Evolutionary conservation across 1,140 invertebrate species (phyloP).

Genomic region (Chelonus insularis): DNA sequence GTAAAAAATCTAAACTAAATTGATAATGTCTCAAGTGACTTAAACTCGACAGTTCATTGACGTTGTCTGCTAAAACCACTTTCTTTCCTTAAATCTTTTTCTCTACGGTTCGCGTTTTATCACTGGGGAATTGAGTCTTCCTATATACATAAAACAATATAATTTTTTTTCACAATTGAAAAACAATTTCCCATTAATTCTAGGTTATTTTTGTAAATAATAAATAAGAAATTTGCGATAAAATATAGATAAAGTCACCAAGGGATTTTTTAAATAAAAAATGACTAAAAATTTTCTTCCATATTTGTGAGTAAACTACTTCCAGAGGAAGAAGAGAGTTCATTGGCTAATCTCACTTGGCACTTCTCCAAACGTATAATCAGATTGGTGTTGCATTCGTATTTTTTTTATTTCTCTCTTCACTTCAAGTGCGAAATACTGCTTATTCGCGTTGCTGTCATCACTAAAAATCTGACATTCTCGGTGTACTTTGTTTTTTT

Average conservation of each 20-base stretch:
- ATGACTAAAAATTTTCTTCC: background rate
- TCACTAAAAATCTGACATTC: background rate
- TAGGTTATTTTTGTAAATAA: too few species aligned
- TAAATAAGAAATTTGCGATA: background rate
- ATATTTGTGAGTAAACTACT: background rate
- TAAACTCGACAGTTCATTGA: conserved; percentile 8
- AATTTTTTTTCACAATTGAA: background rate
- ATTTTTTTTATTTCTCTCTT: background rate
- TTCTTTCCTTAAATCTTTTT: conserved; percentile 17
- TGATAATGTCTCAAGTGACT: background rate
- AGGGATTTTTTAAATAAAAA: too few species aligned
- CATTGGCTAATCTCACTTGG: conserved; percentile 13
- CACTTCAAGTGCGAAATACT: background rate
- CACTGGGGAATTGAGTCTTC: conserved; percentile 11
- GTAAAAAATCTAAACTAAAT: background rate
- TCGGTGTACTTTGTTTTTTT: background rate
- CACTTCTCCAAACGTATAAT: background rate
- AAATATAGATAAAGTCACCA: too few species aligned
- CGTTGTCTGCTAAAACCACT: background rate
- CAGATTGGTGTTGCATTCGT: background rate
- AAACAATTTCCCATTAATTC: background rate
- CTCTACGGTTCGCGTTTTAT: background rate
- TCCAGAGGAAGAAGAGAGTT: background rate
- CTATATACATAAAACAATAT: background rate
- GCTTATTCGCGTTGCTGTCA: background rate